phyloP scores from a whole-genome alignment of 2,113 vertebrate species.

The Barbus barbus region DNA sequence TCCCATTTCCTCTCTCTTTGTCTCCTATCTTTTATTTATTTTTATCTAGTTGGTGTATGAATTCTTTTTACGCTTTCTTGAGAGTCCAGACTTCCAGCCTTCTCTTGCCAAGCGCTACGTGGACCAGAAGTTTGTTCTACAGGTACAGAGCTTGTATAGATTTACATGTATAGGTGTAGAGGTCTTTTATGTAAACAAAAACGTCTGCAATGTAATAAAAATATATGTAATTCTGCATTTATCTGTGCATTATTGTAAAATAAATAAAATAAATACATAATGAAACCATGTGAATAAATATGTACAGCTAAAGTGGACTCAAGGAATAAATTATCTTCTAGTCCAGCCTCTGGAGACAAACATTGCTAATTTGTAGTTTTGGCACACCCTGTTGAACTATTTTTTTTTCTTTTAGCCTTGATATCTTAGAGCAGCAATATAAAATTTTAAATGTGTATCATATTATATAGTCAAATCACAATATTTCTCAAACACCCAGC shows the following conservation, averaged over 20 bases:
- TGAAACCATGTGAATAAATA: not conserved
- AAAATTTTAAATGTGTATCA: not conserved
- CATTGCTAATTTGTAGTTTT: not conserved
- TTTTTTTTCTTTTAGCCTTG: not conserved
- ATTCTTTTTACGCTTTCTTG: slow-evolving; percentile 91
- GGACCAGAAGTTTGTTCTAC: slow-evolving; percentile 92
- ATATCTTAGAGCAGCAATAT: not conserved
- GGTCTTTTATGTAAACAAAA: not conserved
- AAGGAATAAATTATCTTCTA: not conserved
- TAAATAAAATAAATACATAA: not conserved
- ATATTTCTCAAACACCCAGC: not conserved
- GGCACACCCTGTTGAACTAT: not conserved
- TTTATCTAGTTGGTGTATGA: slow-evolving; percentile 85
- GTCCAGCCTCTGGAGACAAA: not conserved
- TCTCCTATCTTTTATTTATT: not conserved
- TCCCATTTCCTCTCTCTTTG: slow-evolving; percentile 9
- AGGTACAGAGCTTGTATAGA: slow-evolving; percentile 72
- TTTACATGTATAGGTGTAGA: not conserved
- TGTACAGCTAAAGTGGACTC: not conserved
- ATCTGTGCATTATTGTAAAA: too few relatives aligned
- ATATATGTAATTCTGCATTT: too few relatives aligned
- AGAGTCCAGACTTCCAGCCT: slow-evolving; percentile 92
- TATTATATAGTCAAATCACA: not conserved
- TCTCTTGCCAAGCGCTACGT: slow-evolving; percentile 92
- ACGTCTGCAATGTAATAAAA: not conserved